Percentiles rank a stretch among this genome's conserved stretches.
phyloP scores from a whole-genome alignment of 2,888 invertebrate genomes.

The Protonemura montana region DNA sequence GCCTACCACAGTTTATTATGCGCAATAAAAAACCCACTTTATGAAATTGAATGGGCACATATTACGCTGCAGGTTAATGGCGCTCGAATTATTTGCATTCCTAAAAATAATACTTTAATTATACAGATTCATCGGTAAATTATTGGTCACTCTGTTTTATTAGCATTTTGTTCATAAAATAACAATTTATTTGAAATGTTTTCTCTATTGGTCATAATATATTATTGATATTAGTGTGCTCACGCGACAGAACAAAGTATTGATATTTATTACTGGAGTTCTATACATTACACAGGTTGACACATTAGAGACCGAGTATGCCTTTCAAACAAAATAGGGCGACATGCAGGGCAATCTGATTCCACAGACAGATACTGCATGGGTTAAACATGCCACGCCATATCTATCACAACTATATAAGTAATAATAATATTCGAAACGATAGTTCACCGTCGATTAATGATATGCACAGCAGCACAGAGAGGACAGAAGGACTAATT shows the following conservation, averaged over 20 bases:
- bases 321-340: background rate
- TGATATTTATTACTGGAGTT: slow-evolving; percentile 12
- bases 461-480: slow-evolving; percentile 12
- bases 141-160: slow-evolving; percentile 23
- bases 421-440: background rate
- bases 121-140: slow-evolving; percentile 16
- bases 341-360: background rate
- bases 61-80: background rate
- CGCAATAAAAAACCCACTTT: slow-evolving; percentile 12
- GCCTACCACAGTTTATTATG: background rate
- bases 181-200: slow-evolving; percentile 29
- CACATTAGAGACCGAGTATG: background rate
- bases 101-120: slow-evolving; percentile 12
- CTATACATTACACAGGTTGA: background rate
- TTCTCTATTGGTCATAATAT: slow-evolving; percentile 15
- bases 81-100: background rate
- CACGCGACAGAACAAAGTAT: slow-evolving; percentile 12
- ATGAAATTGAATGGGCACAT: background rate
- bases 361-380: background rate
- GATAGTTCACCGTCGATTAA: background rate
- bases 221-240: slow-evolving; percentile 12
- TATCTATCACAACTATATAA: background rate
- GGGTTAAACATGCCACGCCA: background rate
- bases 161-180: slow-evolving; percentile 29
- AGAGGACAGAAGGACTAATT: background rate